Conservation (phyloP, 1,140 invertebrate genomes). For the Battus philenor region DNA sequence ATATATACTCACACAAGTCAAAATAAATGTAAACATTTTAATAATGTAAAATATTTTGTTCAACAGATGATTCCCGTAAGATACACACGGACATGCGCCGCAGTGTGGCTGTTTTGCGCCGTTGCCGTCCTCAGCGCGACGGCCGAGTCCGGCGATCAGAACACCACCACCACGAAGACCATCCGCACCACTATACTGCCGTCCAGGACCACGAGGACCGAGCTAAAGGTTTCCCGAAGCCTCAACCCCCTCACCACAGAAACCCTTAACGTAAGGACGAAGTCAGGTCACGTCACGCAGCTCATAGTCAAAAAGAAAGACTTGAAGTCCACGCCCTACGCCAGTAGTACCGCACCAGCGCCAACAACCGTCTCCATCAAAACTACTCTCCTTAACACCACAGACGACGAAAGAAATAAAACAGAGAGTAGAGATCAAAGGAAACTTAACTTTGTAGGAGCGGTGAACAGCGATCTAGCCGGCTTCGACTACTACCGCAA, state of each 20-base stretch:
- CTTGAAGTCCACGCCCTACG: constrained; percentile 42
- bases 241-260: constrained; percentile 84
- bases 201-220: constrained; percentile 79
- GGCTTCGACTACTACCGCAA: constrained; percentile 71
- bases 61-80: constrained; percentile 69
- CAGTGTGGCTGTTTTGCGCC: constrained; percentile 51
- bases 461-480: constrained; percentile 57
- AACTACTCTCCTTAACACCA: constrained; percentile 38
- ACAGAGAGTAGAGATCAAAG: constrained; percentile 62
- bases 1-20: too few species aligned
- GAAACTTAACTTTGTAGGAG: constrained; percentile 52
- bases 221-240: constrained; percentile 86
- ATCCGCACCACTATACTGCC: constrained; percentile 64
- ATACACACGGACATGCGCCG: constrained; percentile 48
- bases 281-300: constrained; percentile 84
- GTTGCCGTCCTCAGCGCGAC: constrained; percentile 25
- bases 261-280: constrained; percentile 84
- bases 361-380: constrained; percentile 48
- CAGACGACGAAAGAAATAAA: constrained; percentile 52
- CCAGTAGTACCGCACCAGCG: constrained; percentile 40
- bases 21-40: too few species aligned
- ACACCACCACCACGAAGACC: constrained; percentile 57
- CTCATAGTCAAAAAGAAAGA: constrained; percentile 86
- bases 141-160: constrained; percentile 41
- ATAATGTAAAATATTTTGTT: too few species aligned